Conservation (phyloP, 2,888 invertebrate genomes). For the Drosophila paracracens region DNA sequence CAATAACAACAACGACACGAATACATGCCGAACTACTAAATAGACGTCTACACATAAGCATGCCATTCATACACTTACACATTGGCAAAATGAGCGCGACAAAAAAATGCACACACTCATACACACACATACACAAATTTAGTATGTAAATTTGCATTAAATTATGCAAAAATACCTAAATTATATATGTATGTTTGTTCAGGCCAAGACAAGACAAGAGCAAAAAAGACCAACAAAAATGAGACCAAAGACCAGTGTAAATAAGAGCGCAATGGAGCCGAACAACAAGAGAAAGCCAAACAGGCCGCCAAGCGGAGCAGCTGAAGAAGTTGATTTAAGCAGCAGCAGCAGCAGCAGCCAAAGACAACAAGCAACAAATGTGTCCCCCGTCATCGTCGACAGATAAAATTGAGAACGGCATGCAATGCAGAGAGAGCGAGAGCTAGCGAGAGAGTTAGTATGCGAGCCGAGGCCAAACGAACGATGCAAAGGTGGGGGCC, state of each 20-base stretch:
- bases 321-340: conserved; percentile 44
- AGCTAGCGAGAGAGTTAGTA: conserved; percentile 14
- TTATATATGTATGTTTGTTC: conserved; percentile 29
- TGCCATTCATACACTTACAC: conserved; percentile 19
- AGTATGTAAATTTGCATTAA: conserved; percentile 72
- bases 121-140: conserved; percentile 9
- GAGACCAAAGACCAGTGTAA: conserved; percentile 36
- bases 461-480: conserved; percentile 19
- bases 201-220: conserved; percentile 19
- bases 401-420: conserved; percentile 27
- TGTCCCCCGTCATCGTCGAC: conserved; percentile 17
- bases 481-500: conserved; percentile 45
- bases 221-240: conserved; percentile 17
- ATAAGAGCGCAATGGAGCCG: conserved; percentile 55
- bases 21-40: conserved; percentile 46
- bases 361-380: conserved; percentile 68
- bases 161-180: conserved; percentile 75
- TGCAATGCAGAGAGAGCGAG: conserved; percentile 1
- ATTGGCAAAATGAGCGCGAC: conserved; percentile 38
- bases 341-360: conserved; percentile 24
- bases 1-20: conserved; percentile 41
- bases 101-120: conserved; percentile 16
- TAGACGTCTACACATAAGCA: conserved; percentile 56
- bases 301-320: conserved; percentile 36
- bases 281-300: conserved; percentile 63